Evolutionary conservation across 1,140 invertebrate species (phyloP).

Genomic region (Brachionus plicatilis): DNA sequence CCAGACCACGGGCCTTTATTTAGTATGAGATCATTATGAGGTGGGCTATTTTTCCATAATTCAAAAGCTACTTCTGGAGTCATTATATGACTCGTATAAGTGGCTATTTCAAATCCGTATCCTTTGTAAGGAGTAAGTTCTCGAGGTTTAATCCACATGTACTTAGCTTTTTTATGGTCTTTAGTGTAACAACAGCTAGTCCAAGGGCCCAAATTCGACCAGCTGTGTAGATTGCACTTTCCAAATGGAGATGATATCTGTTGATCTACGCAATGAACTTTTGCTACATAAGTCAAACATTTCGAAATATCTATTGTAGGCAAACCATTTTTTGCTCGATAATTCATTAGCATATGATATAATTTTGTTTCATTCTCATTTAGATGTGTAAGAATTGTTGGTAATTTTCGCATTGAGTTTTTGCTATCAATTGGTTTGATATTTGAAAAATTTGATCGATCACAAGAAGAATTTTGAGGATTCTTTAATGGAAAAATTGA

Average conservation of each 20-base stretch:
- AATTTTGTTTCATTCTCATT: not conserved
- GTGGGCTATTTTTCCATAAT: not conserved
- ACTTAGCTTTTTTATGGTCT: conserved; percentile 24
- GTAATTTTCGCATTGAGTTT: conserved; percentile 7
- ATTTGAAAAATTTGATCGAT: not conserved
- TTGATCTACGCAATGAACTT: conserved; percentile 6
- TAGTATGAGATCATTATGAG: conserved; percentile 24
- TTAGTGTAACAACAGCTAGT: conserved; percentile 19
- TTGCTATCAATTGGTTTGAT: not conserved
- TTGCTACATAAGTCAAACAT: not conserved
- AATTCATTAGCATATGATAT: conserved; percentile 3
- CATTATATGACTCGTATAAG: conserved; percentile 20
- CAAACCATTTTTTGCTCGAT: not conserved
- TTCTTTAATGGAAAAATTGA: not conserved
- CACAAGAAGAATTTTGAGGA: not conserved
- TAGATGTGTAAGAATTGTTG: conserved; percentile 41
- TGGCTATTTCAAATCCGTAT: conserved; percentile 30
- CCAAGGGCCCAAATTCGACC: conserved; percentile 1
- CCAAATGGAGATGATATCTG: conserved; percentile 3
- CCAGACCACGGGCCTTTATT: conserved; percentile 8
- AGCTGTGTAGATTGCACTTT: conserved; percentile 11
- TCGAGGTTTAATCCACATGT: conserved; percentile 20
- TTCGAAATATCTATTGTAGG: not conserved
- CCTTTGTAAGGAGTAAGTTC: conserved; percentile 21
- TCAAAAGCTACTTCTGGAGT: conserved; percentile 5